Conservation (phyloP, 2,888 invertebrate genomes). For the Tenthredo amoena region DNA sequence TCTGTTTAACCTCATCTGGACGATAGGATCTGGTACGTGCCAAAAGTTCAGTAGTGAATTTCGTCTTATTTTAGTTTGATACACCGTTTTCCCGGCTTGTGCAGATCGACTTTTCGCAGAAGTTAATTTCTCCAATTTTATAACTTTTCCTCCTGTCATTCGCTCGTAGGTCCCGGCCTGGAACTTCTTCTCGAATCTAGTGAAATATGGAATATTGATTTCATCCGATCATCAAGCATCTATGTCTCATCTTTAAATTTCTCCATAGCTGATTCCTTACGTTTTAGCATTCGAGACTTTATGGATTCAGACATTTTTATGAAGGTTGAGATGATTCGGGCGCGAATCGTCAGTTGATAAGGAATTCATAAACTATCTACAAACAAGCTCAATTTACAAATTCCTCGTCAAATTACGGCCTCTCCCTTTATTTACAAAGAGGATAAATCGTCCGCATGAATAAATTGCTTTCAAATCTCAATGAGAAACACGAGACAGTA, state of each 20-base stretch:
- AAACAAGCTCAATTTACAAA: slow-evolving; percentile 15
- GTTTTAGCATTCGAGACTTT: background rate
- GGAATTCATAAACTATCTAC: slow-evolving; percentile 14
- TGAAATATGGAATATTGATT: background rate
- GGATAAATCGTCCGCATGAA: slow-evolving; percentile 27
- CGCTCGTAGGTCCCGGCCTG: background rate
- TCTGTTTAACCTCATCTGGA: background rate
- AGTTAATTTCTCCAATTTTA: background rate
- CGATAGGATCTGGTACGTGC: background rate
- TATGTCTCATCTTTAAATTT: background rate
- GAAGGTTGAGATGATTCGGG: background rate
- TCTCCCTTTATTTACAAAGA: slow-evolving; percentile 22
- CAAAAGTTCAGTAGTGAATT: background rate
- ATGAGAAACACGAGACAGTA: background rate
- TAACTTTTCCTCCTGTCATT: background rate
- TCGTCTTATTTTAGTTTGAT: background rate
- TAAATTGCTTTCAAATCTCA: slow-evolving; percentile 31
- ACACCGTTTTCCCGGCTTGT: background rate
- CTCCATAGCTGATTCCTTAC: background rate
- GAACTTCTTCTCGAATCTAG: background rate
- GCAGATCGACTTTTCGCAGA: background rate
- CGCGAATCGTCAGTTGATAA: background rate
- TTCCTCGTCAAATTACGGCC: slow-evolving; percentile 31
- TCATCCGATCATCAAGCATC: background rate
- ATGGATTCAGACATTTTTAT: background rate